Conservation (phyloP, 2,797 vertebrate genomes). For the Erpetoichthys calabaricus region DNA sequence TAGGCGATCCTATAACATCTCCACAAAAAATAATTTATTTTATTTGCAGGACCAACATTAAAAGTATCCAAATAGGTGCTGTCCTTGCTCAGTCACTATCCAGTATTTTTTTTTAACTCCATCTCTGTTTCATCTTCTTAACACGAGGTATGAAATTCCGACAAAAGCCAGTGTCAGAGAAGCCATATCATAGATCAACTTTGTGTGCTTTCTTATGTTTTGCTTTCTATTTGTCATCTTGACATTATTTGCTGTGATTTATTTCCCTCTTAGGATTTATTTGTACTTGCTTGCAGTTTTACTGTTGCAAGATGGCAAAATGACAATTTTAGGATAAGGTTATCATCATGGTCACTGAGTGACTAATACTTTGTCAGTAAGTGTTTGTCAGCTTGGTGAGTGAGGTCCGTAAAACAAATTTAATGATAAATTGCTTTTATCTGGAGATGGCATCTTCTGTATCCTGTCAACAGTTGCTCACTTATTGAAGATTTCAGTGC, state of each 20-base stretch:
- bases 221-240: conserved; percentile 4
- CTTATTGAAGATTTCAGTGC: conserved; percentile 33
- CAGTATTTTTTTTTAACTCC: too few relatives aligned
- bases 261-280: conserved; percentile 5
- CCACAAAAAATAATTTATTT: too few relatives aligned
- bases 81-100: too few relatives aligned
- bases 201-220: conserved; percentile 9
- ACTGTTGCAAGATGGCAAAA: conserved; percentile 4
- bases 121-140: neutral
- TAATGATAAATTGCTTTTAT: conserved; percentile 51
- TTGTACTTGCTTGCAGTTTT: conserved; percentile 8
- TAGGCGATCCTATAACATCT: too few relatives aligned
- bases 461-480: conserved; percentile 45
- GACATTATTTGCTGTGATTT: conserved; percentile 5
- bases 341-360: conserved; percentile 10
- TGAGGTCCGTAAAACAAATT: conserved; percentile 24
- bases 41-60: too few relatives aligned
- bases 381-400: neutral
- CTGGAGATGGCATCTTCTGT: conserved; percentile 48
- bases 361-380: conserved; percentile 8
- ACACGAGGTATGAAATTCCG: conserved; percentile 3
- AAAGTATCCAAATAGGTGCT: too few relatives aligned
- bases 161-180: neutral
- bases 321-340: conserved; percentile 9
- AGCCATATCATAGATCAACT: neutral